These are phyloP conservation scores for Thalassarche chlororhynchos DNA, from an alignment of 2,113 vertebrate species.

Conservation along the genomic window DNA sequence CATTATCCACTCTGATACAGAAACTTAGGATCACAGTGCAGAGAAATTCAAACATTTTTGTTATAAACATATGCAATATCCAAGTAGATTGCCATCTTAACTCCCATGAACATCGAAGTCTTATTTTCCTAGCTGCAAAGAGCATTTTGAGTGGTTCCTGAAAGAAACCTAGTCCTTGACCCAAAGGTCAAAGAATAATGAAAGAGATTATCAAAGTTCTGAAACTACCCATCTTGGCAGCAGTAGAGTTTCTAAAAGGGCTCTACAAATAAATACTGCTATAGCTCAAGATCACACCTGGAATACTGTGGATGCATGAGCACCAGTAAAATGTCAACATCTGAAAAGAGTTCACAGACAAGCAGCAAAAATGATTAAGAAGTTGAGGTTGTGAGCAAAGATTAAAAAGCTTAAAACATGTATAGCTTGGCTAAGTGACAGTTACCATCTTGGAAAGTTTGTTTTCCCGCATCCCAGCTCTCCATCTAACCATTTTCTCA, in stretches of 20 bases:
- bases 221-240: not conserved
- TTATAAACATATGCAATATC: not conserved
- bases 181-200: not conserved
- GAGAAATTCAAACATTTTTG: not conserved
- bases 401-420: conserved; percentile 9
- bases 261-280: not conserved
- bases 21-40: not conserved
- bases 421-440: conserved; percentile 50
- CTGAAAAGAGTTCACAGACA: not conserved
- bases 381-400: not conserved
- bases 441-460: conserved; percentile 29
- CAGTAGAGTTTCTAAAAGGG: not conserved
- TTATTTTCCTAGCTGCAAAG: not conserved
- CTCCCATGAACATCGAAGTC: not conserved
- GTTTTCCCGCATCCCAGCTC: conserved; percentile 39
- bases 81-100: not conserved
- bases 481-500: conserved; percentile 40
- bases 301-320: not conserved
- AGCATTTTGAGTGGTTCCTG: not conserved
- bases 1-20: not conserved
- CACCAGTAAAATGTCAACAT: not conserved
- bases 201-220: not conserved
- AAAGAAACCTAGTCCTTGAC: not conserved
- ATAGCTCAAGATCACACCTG: not conserved
- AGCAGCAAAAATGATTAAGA: not conserved